Percentiles rank a stretch among this genome's conserved stretches.
These are phyloP conservation scores for Stenopsyche tienmushanensis DNA, from an alignment of 1,140 invertebrate species.

Conservation along the genomic window DNA sequence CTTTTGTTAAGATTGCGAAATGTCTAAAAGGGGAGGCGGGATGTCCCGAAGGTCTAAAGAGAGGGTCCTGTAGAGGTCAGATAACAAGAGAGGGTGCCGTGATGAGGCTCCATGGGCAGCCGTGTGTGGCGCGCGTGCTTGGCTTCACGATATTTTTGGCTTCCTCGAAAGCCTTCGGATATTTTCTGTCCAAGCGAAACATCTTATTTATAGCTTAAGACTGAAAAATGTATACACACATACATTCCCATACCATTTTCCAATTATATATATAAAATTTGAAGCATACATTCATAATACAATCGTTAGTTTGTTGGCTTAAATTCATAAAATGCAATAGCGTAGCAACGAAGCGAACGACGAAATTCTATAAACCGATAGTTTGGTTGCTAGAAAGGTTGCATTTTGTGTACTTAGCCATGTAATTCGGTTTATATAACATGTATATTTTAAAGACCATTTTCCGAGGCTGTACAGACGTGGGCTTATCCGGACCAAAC, in stretches of 20 bases:
- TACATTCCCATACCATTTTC: neutral
- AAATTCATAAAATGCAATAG: too few relatives aligned
- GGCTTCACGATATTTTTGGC: neutral
- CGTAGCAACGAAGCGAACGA: too few relatives aligned
- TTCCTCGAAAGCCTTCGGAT: neutral
- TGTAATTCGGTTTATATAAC: neutral
- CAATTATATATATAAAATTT: neutral
- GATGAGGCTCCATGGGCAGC: conserved; percentile 17
- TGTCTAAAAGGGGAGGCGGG: too few relatives aligned
- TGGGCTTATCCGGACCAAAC: conserved; percentile 17
- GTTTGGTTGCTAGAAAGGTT: too few relatives aligned
- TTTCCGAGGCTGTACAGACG: neutral
- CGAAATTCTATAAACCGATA: too few relatives aligned
- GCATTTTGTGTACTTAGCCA: neutral
- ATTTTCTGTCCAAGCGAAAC: too few relatives aligned
- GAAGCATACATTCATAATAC: neutral
- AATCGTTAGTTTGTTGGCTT: too few relatives aligned
- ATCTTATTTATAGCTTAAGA: too few relatives aligned
- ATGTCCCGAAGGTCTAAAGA: too few relatives aligned
- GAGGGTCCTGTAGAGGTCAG: too few relatives aligned
- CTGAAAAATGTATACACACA: neutral
- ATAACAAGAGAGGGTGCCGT: conserved; percentile 27
- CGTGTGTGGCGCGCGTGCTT: conserved; percentile 30
- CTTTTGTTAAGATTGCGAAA: too few relatives aligned
- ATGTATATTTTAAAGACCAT: neutral